These are phyloP conservation scores for Corynorhinus townsendii DNA, from an alignment of 2,113 vertebrate genomes.

Conservation along the genomic window DNA sequence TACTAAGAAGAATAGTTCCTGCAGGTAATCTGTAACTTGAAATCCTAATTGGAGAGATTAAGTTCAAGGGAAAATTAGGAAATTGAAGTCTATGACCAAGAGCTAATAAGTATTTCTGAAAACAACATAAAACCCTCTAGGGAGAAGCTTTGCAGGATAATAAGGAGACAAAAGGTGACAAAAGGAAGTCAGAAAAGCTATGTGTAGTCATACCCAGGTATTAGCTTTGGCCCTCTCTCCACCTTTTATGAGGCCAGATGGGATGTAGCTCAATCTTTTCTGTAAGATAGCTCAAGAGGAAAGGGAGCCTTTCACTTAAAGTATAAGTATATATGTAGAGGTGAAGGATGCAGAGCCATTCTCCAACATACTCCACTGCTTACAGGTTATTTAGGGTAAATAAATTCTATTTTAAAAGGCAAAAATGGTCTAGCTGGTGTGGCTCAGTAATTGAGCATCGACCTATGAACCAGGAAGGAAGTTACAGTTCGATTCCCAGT, in stretches of 20 bases:
- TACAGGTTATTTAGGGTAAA: background rate
- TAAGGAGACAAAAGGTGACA: slow-evolving; percentile 9
- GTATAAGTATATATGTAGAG: background rate
- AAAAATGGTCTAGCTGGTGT: background rate
- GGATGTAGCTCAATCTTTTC: background rate
- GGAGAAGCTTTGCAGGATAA: background rate
- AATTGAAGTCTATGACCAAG: slow-evolving; percentile 42
- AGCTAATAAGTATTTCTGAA: slow-evolving; percentile 49
- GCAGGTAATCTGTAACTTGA: slow-evolving; percentile 33
- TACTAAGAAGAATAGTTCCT: slow-evolving; percentile 46
- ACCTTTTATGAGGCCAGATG: background rate
- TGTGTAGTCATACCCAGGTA: background rate
- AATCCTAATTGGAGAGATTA: slow-evolving; percentile 51
- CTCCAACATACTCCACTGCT: background rate
- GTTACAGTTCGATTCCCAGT: too few species aligned
- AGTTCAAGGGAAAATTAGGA: slow-evolving; percentile 30
- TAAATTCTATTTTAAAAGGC: slow-evolving; percentile 11
- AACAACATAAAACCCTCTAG: background rate
- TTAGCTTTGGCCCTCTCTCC: background rate
- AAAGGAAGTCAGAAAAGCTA: background rate
- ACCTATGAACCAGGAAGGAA: too few species aligned
- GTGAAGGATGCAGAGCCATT: background rate
- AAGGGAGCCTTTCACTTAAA: background rate
- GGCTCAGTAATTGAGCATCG: too few species aligned
- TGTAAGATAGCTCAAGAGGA: background rate